Evolutionary conservation across 2,888 invertebrate species (phyloP).

Genomic region (Eupeodes latifasciatus): DNA sequence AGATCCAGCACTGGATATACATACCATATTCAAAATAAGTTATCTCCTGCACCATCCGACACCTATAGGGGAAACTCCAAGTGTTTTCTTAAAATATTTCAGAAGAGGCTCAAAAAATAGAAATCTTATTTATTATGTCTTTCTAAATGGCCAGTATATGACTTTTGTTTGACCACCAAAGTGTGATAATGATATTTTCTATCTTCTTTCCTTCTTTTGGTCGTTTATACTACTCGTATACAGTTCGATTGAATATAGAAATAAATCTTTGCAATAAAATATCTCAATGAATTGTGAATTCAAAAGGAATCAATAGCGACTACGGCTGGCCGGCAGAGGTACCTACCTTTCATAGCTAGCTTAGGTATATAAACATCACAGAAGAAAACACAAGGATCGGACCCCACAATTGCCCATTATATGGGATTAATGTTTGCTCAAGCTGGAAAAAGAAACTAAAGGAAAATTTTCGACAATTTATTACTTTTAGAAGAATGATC

Average conservation of each 20-base stretch:
- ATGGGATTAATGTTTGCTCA: conserved; percentile 69
- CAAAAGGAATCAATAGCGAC: conserved; percentile 34
- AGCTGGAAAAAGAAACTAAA: conserved; percentile 31
- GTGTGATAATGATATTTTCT: conserved; percentile 62
- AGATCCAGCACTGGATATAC: neutral
- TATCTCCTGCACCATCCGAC: conserved; percentile 37
- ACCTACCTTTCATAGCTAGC: no score
- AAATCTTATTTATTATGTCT: conserved; percentile 71
- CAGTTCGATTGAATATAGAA: conserved; percentile 27
- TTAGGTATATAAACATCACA: neutral
- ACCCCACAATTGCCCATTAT: conserved; percentile 76
- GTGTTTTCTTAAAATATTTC: conserved; percentile 13
- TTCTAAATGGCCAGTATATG: conserved; percentile 30
- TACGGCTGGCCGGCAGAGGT: neutral
- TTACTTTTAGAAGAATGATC: conserved; percentile 64
- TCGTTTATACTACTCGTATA: neutral
- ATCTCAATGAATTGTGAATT: conserved; percentile 67
- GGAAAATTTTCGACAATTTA: conserved; percentile 66
- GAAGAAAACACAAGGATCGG: conserved; percentile 47
- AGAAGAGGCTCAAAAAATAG: conserved; percentile 8
- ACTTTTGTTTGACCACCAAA: conserved; percentile 68
- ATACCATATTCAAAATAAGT: conserved; percentile 51
- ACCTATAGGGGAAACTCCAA: neutral
- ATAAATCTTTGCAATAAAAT: conserved; percentile 72
- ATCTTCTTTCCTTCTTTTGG: neutral